Percentiles rank a stretch among this genome's conserved stretches.
Conservation (phyloP, 1,140 invertebrate species). For the Tribolium castaneum region DNA sequence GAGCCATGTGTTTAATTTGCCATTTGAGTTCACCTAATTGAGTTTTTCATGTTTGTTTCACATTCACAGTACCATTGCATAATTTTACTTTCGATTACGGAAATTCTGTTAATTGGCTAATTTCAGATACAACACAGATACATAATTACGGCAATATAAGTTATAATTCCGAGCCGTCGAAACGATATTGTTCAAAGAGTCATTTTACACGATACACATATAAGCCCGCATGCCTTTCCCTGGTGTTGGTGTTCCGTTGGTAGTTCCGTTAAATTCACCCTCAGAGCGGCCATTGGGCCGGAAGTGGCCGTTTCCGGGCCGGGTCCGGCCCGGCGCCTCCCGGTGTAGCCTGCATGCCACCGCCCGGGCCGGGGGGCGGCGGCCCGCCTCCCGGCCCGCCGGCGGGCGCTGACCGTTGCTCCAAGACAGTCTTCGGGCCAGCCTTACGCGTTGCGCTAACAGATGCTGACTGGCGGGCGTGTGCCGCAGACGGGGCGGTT, state of each 20-base stretch:
- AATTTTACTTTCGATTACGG: constrained; percentile 46
- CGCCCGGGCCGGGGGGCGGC: background rate
- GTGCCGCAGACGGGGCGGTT: constrained; percentile 49
- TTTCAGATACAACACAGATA: constrained; percentile 31
- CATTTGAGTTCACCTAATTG: constrained; percentile 30
- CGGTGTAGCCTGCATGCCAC: constrained; percentile 49
- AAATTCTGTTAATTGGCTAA: constrained; percentile 37
- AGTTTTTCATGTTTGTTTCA: constrained; percentile 38
- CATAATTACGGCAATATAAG: constrained; percentile 8
- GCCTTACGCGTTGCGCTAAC: constrained; percentile 55
- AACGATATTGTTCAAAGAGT: background rate
- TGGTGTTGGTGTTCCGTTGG: constrained; percentile 10
- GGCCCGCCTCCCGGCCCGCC: constrained; percentile 10
- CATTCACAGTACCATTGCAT: constrained; percentile 45
- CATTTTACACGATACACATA: constrained; percentile 41
- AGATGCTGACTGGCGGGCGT: constrained; percentile 50
- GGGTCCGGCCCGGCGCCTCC: constrained; percentile 50
- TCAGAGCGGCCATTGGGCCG: constrained; percentile 21
- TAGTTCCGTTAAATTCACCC: constrained; percentile 15
- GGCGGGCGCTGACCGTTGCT: constrained; percentile 61
- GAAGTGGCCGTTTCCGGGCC: constrained; percentile 51
- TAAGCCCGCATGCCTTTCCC: constrained; percentile 36
- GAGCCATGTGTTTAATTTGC: background rate
- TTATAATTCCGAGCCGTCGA: constrained; percentile 2
- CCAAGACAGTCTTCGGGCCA: constrained; percentile 65